phyloP scores from a whole-genome alignment of 1,140 invertebrate genomes.

The Cotesia vestalis region DNA sequence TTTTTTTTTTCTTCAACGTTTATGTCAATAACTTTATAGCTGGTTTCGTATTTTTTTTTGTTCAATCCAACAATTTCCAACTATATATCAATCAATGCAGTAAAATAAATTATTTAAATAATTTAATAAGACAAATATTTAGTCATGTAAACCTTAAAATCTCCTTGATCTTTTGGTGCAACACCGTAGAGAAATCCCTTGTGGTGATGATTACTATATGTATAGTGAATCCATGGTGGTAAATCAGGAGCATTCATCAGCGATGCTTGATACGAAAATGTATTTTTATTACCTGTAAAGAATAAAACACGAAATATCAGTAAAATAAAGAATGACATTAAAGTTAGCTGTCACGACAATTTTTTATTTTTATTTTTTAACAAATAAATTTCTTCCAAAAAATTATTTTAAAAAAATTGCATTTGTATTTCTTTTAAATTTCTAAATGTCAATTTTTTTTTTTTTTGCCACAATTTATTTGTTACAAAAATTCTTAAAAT shows the following conservation, averaged over 20 bases:
- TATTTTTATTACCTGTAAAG: slow-evolving; percentile 64
- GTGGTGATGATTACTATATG: slow-evolving; percentile 77
- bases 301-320: background rate
- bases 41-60: slow-evolving; percentile 79
- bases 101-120: background rate
- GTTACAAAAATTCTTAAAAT: too few relatives aligned
- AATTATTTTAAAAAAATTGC: too few relatives aligned
- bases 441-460: too few relatives aligned
- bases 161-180: slow-evolving; percentile 70
- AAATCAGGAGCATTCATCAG: slow-evolving; percentile 79
- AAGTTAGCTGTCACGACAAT: background rate
- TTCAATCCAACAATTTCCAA: slow-evolving; percentile 81
- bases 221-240: slow-evolving; percentile 83
- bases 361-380: background rate
- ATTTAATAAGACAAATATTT: slow-evolving; percentile 17
- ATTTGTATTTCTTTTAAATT: too few relatives aligned
- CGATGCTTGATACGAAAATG: slow-evolving; percentile 75
- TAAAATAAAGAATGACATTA: background rate
- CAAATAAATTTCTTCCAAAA: background rate
- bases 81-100: slow-evolving; percentile 52
- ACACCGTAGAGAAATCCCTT: slow-evolving; percentile 83
- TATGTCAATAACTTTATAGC: slow-evolving; percentile 71
- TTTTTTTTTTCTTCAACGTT: slow-evolving; percentile 73
- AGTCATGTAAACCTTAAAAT: slow-evolving; percentile 62
- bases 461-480: too few relatives aligned